Evolutionary conservation across 2,797 vertebrate species (phyloP).

Genomic region (Gadopsis bispinosus): DNA sequence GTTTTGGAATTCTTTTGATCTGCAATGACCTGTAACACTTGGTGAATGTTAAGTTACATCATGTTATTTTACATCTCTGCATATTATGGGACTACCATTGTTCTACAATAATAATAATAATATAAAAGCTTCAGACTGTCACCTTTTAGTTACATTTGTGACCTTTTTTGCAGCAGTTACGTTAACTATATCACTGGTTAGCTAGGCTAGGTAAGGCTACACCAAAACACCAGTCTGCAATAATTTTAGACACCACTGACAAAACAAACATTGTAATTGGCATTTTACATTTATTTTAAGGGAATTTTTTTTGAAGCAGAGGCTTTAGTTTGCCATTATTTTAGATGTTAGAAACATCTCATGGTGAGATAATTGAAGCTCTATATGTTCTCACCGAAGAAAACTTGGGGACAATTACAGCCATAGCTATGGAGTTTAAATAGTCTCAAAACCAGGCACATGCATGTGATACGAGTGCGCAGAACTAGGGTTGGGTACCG

Average conservation of each 20-base stretch:
- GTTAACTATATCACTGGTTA: background rate
- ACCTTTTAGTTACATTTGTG: background rate
- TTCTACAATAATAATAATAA: background rate
- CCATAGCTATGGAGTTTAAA: too few relatives aligned
- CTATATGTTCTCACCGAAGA: too few relatives aligned
- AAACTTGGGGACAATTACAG: too few relatives aligned
- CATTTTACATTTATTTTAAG: too few relatives aligned
- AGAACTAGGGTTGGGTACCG: too few relatives aligned
- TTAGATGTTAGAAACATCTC: too few relatives aligned
- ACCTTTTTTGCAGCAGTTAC: background rate
- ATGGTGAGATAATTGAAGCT: too few relatives aligned
- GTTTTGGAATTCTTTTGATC: conserved; percentile 5
- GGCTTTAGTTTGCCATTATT: too few relatives aligned
- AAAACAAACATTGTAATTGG: background rate
- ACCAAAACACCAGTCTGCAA: too few relatives aligned
- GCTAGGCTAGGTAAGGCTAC: background rate
- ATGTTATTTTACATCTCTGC: background rate
- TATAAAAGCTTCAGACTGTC: background rate
- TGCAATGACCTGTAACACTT: background rate
- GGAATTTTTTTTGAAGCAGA: background rate
- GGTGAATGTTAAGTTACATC: background rate
- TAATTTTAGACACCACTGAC: background rate
- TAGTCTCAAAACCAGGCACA: too few relatives aligned
- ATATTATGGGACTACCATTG: background rate
- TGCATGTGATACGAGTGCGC: too few relatives aligned